Evolutionary conservation across 2,113 vertebrate genomes (phyloP), one percentile per base, ranked within the genome.

Genomic region (Bolborhynchus lineola): DNA sequence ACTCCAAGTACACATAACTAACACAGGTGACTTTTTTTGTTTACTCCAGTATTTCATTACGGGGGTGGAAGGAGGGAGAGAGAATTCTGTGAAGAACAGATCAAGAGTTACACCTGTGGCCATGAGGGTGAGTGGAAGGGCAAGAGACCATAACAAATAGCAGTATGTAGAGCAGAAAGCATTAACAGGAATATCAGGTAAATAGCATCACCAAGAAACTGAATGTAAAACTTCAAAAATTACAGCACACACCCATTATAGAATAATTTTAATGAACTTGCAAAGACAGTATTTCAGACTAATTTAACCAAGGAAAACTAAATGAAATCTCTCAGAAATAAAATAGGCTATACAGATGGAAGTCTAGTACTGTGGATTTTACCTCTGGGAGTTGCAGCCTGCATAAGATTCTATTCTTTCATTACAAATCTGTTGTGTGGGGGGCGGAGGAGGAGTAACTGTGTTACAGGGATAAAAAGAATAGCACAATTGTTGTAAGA

Each of bases 371-470:
- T 97, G 98, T 97, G 97, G 95, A 97, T 96, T 98, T 98, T 97
- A 98, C 97, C 98, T 97, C 97, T 98, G 97, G 97, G 96, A 97
- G 95, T 91, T 97, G 94, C 98, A 98, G 96, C 96, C 97, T 97
- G 97, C 97, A 97, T 91, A 98, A 81, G 93, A 97, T 96, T 98
- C 97, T 98, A 97, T 98, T 98, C 96, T 98, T 98, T 98, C 91
- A 97, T 97, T 98, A 98, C 96, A 98, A 98, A 98, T 98, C 97
- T 98, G 98, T 98, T 98, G 98, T 98, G 98, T 98, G 91, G 97
- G 97, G 98, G 94, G 95, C 84, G 69, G 98, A 96, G 97, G 98
- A 97, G 97, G 97, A 98, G 94, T 97, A 96, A 96, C 96, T 96
- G 94, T 97, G 93, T 95, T 97, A 97, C 57, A 97, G 86, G 82